Base-by-base conservation (phyloP, 2,888 invertebrate genomes). In the Cacoxenus indagator region DNA sequence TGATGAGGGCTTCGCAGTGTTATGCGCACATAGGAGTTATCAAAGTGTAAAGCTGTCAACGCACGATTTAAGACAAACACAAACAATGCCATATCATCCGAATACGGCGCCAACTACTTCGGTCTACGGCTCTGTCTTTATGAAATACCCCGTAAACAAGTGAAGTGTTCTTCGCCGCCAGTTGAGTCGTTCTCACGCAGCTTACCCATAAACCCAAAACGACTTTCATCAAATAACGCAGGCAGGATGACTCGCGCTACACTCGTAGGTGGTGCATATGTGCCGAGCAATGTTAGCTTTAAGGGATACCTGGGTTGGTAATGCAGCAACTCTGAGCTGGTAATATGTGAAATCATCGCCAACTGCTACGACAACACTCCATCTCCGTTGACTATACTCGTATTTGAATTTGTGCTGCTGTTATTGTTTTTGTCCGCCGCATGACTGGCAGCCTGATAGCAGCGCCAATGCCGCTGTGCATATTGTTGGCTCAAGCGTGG, bases 151-250 rank as follows among this genome's bases (percentile, higher is more conserved):
- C n/a, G n/a, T n/a, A n/a, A n/a, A n/a, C n/a, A n/a, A n/a, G n/a
- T n/a, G n/a, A n/a, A n/a, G n/a, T n/a, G 14, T 55, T 26, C 69
- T 69, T 74, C 73, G 26, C 55, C 61, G 27, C 64, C 70, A 81
- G 75, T 72, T 77, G 77, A 72, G 79, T 59, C 77, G 75, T 83
- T 80, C 79, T 83, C 79, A 80, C 79, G 79, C 75, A 75, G 79
- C 83, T 80, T 80, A 74, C 57, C 61, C 29, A 5, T 14, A 27
- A 51, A 51, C 17, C 3, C 17, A 51, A 51, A 22, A 22, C 6
- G 9, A 51, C 4, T 22, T 51, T 51, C 22, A 51, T 24, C 55
- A 26, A 55, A 55, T 55, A 17, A 27, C 14, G 11, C 55, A 55
- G 27, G n/a, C n/a, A n/a, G n/a, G n/a, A n/a, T n/a, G 55, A 55